Conservation (phyloP, 2,113 vertebrate genomes). For the Henicopernis longicauda region DNA sequence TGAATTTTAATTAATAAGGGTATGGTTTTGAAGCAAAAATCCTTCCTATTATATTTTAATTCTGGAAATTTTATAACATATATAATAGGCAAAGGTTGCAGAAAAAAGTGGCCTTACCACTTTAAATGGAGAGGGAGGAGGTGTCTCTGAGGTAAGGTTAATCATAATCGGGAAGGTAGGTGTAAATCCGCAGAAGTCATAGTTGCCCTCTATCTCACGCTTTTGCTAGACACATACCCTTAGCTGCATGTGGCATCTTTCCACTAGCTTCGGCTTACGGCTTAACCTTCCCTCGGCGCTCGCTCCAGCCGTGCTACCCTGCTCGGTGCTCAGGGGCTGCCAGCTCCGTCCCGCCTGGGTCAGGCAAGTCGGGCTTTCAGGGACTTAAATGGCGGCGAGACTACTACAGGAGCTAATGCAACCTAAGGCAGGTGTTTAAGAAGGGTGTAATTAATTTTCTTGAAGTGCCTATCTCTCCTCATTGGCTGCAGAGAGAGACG, state of each 20-base stretch:
- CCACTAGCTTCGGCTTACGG: not conserved
- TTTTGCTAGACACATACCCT: not conserved
- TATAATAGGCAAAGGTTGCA: not conserved
- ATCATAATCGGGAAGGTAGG: not conserved
- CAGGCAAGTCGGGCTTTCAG: not conserved
- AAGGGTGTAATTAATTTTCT: not conserved
- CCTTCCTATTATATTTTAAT: not conserved
- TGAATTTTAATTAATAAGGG: not conserved
- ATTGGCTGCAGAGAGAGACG: not conserved
- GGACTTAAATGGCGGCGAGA: rapidly evolving
- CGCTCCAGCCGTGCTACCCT: rapidly evolving
- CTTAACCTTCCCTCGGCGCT: not conserved
- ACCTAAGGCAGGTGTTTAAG: not conserved
- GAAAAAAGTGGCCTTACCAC: not conserved
- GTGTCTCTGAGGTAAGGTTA: not conserved
- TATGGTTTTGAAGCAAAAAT: not conserved
- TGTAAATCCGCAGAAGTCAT: not conserved
- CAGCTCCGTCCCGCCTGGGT: not conserved
- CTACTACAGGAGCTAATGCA: not conserved
- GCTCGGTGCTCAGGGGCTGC: not conserved
- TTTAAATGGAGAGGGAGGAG: not conserved
- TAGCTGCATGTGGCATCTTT: not conserved
- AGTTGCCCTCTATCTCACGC: not conserved
- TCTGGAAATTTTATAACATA: not conserved
- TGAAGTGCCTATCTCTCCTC: not conserved